Evolutionary conservation across 2,113 vertebrate genomes (phyloP), one percentile per base, ranked within the genome.

Genomic region (Campylomormyrus numenius): DNA sequence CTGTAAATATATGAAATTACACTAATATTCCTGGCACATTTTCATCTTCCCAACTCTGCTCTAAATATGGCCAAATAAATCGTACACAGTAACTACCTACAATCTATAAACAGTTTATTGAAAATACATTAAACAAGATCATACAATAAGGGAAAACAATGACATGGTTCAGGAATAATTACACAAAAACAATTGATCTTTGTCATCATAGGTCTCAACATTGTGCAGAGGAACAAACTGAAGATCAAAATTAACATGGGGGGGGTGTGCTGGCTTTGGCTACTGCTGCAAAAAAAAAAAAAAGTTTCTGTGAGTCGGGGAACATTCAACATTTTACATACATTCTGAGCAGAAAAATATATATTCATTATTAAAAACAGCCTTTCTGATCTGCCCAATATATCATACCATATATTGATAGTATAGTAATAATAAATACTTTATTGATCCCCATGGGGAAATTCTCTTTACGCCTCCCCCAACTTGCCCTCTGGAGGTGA

Each of bases 21-120:
- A 80, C 35, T 70, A 31, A 39, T n/a, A 80, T 77, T 77, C 11
- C 70, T 77, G 70, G 35, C 21, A 70, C 62, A 84, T 19, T 53
- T 85, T 62, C 58, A 66, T 91, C 8, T 45, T 45, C 11, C 88
- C 77, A 85, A 62, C 87, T 39, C 53, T 89, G 27, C 49, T 70
- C 85, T 90, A 66, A 62, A 92, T 85, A 77, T 42, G 31, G 8
- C 13, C 13, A 80, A 19, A 27, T 74, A 42, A 80, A 77, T 42
- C 0, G 2, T 13, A 70, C 83, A 10, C 45, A n/a, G 5, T 45
- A n/a, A 85, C 24, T 13, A 48, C 45, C 24, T 13, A 49, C 45
- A 27, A 49, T 86, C 46, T 86, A 92, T 89, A 94, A 94, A 93
- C 91, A 49, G 46, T 94, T 94, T 94, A 94, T 93, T 94, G 90